Evolutionary conservation across 2,888 invertebrate species (phyloP).

Genomic region (Tenthredo livida): DNA sequence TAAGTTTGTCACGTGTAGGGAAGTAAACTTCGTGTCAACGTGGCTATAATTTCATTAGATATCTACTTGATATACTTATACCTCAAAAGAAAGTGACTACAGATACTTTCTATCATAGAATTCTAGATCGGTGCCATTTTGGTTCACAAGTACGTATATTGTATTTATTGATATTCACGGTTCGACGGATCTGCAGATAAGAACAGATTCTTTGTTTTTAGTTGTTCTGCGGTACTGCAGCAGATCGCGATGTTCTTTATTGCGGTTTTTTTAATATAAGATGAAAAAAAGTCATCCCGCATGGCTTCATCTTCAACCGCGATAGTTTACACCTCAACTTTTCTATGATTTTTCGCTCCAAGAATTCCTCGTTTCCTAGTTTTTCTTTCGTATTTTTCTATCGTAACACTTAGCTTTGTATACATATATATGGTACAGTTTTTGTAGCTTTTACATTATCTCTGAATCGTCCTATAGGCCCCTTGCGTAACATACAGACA

Average conservation of each 20-base stretch:
- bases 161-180: not conserved
- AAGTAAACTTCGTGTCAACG: not conserved
- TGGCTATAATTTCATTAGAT: constrained; percentile 26
- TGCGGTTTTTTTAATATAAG: not conserved
- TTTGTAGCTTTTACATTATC: too few species aligned
- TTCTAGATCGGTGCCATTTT: constrained; percentile 6
- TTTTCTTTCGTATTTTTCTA: not conserved
- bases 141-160: not conserved
- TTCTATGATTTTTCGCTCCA: not conserved
- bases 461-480: too few species aligned
- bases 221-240: not conserved
- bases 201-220: not conserved
- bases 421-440: too few species aligned
- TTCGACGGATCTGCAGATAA: not conserved
- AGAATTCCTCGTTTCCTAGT: not conserved
- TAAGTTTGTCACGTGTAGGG: constrained; percentile 16
- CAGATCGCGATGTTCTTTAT: not conserved
- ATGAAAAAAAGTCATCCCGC: not conserved
- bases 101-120: constrained; percentile 15
- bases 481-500: too few species aligned
- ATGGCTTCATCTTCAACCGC: constrained; percentile 32
- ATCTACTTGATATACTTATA: constrained; percentile 2
- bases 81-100: constrained; percentile 30
- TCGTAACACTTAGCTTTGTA: not conserved
- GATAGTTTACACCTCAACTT: not conserved